These are phyloP conservation scores for Otus scops DNA, from an alignment of 2,797 vertebrate species.

Conservation along the genomic window DNA sequence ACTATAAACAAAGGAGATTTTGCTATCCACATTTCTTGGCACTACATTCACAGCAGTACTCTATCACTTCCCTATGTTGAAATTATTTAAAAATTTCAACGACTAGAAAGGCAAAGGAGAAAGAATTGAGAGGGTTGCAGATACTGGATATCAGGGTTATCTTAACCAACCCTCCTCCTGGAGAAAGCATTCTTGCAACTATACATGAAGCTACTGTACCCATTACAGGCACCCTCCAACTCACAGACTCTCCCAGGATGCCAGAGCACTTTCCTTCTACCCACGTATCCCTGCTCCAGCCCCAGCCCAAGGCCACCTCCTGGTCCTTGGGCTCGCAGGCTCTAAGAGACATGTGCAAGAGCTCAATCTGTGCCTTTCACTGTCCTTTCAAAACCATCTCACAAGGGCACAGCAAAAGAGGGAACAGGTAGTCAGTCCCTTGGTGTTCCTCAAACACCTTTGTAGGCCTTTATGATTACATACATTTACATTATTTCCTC, in stretches of 20 bases:
- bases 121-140: neutral
- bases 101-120: neutral
- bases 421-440: neutral
- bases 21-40: neutral
- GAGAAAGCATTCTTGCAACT: neutral
- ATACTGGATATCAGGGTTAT: neutral
- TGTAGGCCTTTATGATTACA: neutral
- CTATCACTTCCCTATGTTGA: rapidly evolving
- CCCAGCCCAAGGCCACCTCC: neutral
- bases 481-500: neutral
- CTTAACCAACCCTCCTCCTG: neutral
- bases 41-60: neutral
- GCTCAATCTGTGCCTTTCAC: neutral
- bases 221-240: rapidly evolving
- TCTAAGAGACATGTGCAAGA: rapidly evolving
- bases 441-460: neutral
- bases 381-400: neutral
- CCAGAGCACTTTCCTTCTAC: neutral
- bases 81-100: neutral
- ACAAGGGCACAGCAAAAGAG: neutral
- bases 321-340: neutral
- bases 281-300: neutral
- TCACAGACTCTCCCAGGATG: neutral
- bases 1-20: neutral
- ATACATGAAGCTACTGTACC: neutral